Evolutionary conservation across 2,888 invertebrate genomes (phyloP), one percentile per base, ranked within the genome.

Genomic region (Arenicola marina): DNA sequence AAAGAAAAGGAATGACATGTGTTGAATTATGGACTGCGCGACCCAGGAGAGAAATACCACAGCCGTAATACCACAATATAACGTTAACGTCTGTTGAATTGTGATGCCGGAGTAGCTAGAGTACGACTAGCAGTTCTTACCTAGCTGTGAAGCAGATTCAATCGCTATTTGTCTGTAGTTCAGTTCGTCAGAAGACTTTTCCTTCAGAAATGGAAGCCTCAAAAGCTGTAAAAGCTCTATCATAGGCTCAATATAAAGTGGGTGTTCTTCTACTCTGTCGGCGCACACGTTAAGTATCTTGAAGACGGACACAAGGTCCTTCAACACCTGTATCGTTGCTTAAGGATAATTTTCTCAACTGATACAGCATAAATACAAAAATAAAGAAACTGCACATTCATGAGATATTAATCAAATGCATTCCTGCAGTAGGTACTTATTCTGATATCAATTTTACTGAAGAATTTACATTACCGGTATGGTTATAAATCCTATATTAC

Each of bases 131-230:
- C n/a, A n/a, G n/a, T n/a, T n/a, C 66, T 51, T 70, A 83, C 83
- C 83, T 26, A 83, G 70, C 59, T 83, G 82, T 44, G 81, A 79
- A n/a, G 81, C 70, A 32, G 81, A 79, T 62, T 83, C 82, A 2
- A 78, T 69, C 2, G 80, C 80, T 63, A 82, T 79, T 67, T 81
- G 79, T 66, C 79, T 76, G 69, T 77, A 82, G 2, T 78, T 69
- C n/a, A 78, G 67, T 64, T 82, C 80, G 75, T 83, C 83, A 1
- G 83, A 82, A 3, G 80, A 70, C 63, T 81, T 82, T 67, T 82
- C 81, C 68, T 80, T 80, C 56, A 83, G 68, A 69, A 79, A 83
- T 7, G 83, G 81, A 21, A 77, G 68, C 45, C 78, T 73, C 59
- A 80, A 81, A 18, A 81, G 72, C 57, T 74, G 73, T 31, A 83